Evolutionary conservation across 1,140 invertebrate species (phyloP), one percentile per base, ranked within the genome.

Genomic region (Melitaea cinxia): DNA sequence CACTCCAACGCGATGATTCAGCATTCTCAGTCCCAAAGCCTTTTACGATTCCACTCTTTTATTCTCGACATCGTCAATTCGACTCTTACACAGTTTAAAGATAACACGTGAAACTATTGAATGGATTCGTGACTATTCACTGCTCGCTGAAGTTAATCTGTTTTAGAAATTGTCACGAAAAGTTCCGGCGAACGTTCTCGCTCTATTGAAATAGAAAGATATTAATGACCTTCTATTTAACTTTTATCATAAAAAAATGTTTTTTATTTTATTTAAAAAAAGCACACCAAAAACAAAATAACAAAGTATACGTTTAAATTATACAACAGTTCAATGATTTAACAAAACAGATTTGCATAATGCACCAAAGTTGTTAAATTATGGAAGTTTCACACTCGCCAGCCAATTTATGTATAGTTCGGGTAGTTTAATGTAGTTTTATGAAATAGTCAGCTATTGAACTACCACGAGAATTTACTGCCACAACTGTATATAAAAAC

Each of bases 1-100:
- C 70, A 77, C 80, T 83, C 71, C 71, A 79, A 73, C 70, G 75
- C 80, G 78, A 86, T 88, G 83, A 88, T 84, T 89, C 86, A 86
- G 86, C 86, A 77, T 83, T 81, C 77, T 86, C 76, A 85, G 79
- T 85, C 82, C 83, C 75, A 85, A 88, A 80, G 82, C 77, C 80
- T 88, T 87, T 89, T 86, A 83, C 84, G 76, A 89, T 76, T 88
- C 77, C 81, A 76, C 74, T 85, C 80, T 84, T 85, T 85, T 75
- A 82, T 82, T 79, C 72, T 77, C 57, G 67, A 60, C 65, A 61
- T 39, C 70, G 70, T 73, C 71, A 80, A 80, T 84, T 84, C 75
- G 75, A 76, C 69, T 73, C 68, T 73, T 68, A 80, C 76, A 73
- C 74, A 78, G 74, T 59, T 79, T 71, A 62, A 58, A 62, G 70